Evolutionary conservation across 2,797 vertebrate genomes (phyloP).

Genomic region (Centropyge bicolor): DNA sequence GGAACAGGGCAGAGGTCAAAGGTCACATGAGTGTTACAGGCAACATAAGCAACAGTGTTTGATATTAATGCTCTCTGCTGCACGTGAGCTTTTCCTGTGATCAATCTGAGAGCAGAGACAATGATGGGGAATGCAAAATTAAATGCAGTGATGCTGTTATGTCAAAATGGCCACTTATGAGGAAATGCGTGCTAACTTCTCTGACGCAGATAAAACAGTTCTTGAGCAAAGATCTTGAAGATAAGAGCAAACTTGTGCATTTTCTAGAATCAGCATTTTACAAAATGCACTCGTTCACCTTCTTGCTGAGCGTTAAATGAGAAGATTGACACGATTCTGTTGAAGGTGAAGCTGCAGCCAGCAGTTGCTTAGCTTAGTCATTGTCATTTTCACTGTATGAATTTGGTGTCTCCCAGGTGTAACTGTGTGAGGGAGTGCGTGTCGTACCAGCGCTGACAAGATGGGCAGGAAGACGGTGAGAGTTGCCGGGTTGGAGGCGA

Average conservation of each 20-base stretch:
- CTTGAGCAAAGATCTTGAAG: neutral
- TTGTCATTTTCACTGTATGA: too few relatives aligned
- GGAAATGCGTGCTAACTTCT: neutral
- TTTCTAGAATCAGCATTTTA: neutral
- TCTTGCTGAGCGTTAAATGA: neutral
- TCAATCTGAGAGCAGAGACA: neutral
- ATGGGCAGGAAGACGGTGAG: constrained; percentile 98
- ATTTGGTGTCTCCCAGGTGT: too few relatives aligned
- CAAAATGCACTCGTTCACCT: neutral
- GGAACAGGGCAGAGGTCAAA: neutral
- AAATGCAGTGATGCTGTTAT: too few relatives aligned
- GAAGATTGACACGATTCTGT: neutral
- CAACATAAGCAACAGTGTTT: neutral
- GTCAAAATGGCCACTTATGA: neutral
- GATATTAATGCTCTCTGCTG: neutral
- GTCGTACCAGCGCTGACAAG: constrained; percentile 93
- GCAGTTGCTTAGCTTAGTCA: neutral
- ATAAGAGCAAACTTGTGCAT: neutral
- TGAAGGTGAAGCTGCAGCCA: neutral
- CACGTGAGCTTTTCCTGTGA: neutral
- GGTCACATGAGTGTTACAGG: neutral
- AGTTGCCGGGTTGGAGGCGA: constrained; percentile 97
- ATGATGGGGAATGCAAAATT: neutral
- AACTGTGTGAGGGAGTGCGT: neutral
- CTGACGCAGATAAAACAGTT: neutral